Conservation (phyloP, 1,140 invertebrate genomes). For the Ceratosolen solmsi region DNA sequence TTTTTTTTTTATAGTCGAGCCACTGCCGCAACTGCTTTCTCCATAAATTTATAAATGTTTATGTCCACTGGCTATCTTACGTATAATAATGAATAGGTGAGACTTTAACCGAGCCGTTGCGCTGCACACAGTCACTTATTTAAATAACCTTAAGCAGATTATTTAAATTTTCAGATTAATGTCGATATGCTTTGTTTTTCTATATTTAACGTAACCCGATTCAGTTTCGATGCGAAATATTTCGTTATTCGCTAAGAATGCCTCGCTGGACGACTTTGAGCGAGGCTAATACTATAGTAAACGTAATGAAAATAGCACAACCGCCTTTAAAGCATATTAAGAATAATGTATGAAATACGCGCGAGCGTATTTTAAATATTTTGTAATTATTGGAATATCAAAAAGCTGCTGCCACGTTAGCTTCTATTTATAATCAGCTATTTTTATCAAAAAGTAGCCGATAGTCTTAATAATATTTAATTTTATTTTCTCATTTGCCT, state of each 20-base stretch:
- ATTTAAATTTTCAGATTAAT: not conserved
- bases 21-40: not conserved
- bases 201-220: not conserved
- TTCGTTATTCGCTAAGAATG: not conserved
- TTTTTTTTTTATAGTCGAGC: too few species aligned
- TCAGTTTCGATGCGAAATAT: not conserved
- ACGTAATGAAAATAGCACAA: not conserved
- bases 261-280: not conserved
- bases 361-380: not conserved
- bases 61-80: not conserved
- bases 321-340: not conserved
- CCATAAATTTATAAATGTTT: constrained; percentile 1
- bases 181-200: not conserved
- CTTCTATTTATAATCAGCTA: not conserved
- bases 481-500: not conserved
- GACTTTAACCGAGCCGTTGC: not conserved
- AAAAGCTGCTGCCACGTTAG: not conserved
- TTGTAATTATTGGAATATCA: not conserved
- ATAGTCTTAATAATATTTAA: not conserved
- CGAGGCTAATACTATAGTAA: too few species aligned
- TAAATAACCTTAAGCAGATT: not conserved
- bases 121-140: not conserved
- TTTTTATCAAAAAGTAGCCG: not conserved
- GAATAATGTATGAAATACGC: not conserved
- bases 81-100: not conserved